phyloP scores from a whole-genome alignment of 2,797 vertebrate species.

The Arctocebus calabarensis region DNA sequence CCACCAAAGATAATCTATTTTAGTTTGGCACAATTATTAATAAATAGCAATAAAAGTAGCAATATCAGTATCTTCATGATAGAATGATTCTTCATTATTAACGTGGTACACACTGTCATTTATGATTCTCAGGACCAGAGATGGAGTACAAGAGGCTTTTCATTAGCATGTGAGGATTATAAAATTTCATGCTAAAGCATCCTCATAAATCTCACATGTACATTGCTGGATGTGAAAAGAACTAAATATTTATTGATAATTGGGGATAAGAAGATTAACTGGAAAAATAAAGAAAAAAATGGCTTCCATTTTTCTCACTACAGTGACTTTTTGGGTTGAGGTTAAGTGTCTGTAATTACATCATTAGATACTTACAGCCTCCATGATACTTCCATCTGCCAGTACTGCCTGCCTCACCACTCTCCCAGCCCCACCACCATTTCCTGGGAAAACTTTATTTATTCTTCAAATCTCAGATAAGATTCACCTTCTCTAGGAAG shows the following conservation, averaged over 20 bases:
- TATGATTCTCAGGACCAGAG: neutral
- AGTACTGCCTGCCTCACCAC: neutral
- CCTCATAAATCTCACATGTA: neutral
- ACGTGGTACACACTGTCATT: fast-evolving
- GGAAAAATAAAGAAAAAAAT: neutral
- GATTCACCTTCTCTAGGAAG: neutral
- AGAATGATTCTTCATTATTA: neutral
- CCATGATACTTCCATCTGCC: neutral
- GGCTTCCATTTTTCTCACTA: neutral
- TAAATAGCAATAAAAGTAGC: neutral
- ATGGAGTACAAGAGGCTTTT: neutral
- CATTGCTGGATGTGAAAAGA: neutral
- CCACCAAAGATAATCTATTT: neutral
- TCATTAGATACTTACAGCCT: neutral
- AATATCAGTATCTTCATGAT: neutral
- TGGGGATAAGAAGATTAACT: neutral
- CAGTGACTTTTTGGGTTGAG: neutral
- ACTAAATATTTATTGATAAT: neutral
- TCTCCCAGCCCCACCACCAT: neutral
- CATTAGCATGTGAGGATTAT: neutral
- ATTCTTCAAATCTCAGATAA: neutral
- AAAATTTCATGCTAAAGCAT: neutral
- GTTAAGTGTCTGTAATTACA: neutral
- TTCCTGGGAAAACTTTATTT: neutral
- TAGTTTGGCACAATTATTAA: neutral